Evolutionary conservation across 2,797 vertebrate genomes (phyloP).

Genomic region (Catamblyrhynchus diadema): DNA sequence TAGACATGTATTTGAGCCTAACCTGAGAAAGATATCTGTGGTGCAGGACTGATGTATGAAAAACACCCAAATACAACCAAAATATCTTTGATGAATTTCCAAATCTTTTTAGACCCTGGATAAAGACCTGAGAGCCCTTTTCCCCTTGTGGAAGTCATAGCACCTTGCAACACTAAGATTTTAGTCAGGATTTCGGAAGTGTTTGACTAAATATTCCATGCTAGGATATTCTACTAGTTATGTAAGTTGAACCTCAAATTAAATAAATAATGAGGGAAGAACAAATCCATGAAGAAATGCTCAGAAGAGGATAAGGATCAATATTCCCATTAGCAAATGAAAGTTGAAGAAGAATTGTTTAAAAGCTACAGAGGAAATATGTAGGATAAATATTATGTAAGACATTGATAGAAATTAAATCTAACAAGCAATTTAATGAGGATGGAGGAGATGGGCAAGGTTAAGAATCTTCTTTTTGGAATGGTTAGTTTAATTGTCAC

Average conservation of each 20-base stretch:
- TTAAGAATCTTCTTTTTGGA: neutral
- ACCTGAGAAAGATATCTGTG: neutral
- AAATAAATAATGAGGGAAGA: conserved; percentile 6
- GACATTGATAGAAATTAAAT: conserved; percentile 3
- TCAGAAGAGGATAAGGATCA: neutral
- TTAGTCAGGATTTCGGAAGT: neutral
- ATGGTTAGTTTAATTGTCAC: neutral
- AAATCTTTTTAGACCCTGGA: neutral
- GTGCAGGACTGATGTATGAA: neutral
- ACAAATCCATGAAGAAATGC: neutral
- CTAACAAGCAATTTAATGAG: neutral
- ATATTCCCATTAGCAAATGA: conserved; percentile 30
- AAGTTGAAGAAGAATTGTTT: neutral
- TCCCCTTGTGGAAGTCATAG: neutral
- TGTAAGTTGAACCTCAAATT: neutral
- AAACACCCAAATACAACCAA: neutral
- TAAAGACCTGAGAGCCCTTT: neutral
- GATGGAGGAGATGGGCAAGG: neutral
- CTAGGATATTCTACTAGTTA: neutral
- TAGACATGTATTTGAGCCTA: neutral
- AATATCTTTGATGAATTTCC: neutral
- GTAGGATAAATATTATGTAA: neutral
- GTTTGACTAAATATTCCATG: neutral
- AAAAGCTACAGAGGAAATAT: neutral
- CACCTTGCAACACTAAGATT: neutral